Conservation (phyloP, 1,140 invertebrate genomes). For the Zaprionus camerounensis region DNA sequence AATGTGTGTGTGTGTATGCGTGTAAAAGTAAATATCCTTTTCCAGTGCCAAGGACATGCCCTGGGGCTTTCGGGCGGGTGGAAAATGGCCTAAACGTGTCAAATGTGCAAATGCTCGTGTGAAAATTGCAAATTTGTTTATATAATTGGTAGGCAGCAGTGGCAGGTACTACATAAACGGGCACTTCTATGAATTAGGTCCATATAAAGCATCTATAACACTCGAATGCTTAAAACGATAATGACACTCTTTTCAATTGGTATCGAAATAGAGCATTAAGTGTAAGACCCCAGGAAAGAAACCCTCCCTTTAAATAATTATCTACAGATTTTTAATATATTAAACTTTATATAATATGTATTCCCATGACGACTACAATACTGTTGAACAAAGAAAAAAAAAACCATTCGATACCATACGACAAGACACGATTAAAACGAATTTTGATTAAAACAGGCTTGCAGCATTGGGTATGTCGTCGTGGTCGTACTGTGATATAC, state of each 20-base stretch:
- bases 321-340: too few species aligned
- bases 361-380: too few species aligned
- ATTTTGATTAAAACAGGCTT: too few species aligned
- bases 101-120: conserved; percentile 64
- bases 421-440: too few species aligned
- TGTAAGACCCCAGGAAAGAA: too few species aligned
- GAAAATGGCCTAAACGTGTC: conserved; percentile 72
- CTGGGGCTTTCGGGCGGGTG: neutral
- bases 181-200: neutral
- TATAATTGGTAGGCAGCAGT: conserved; percentile 61
- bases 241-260: neutral
- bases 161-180: conserved; percentile 18
- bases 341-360: too few species aligned
- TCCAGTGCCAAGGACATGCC: conserved; percentile 28
- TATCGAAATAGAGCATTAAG: neutral
- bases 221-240: neutral
- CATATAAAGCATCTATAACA: conserved; percentile 17
- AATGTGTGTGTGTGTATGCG: neutral
- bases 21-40: conserved; percentile 71
- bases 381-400: too few species aligned
- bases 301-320: too few species aligned
- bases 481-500: too few species aligned
- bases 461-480: too few species aligned
- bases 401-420: too few species aligned
- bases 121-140: conserved; percentile 75